phyloP scores from a whole-genome alignment of 2,113 vertebrate genomes.

The Cebus imitator region DNA sequence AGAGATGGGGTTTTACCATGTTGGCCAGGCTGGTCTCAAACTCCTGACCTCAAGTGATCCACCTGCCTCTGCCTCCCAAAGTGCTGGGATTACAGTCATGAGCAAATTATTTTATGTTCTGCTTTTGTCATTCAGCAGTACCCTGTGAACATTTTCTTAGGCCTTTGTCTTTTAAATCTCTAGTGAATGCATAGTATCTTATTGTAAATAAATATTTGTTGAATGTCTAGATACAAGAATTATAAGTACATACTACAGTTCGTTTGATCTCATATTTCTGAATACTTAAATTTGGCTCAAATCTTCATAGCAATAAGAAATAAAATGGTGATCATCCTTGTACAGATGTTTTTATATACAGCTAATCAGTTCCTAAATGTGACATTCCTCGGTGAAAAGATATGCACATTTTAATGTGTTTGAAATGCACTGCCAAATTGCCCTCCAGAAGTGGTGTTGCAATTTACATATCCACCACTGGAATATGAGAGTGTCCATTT shows the following conservation, averaged over 20 bases:
- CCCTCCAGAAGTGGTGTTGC: constrained; percentile 52
- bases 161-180: not conserved
- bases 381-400: constrained; percentile 52
- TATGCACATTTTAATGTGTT: constrained; percentile 67
- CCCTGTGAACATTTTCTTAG: not conserved
- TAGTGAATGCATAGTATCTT: not conserved
- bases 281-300: not conserved
- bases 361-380: constrained; percentile 48
- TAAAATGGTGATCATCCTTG: not conserved
- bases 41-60: too few species aligned
- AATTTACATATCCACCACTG: not conserved
- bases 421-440: constrained; percentile 55
- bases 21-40: too few species aligned
- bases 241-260: not conserved
- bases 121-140: not conserved
- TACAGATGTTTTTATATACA: constrained; percentile 18
- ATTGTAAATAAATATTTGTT: not conserved
- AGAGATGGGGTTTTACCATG: too few species aligned
- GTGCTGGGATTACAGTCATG: too few species aligned
- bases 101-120: not conserved
- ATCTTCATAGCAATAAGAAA: not conserved
- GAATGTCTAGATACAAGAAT: not conserved
- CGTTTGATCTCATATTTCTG: not conserved
- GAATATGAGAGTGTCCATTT: constrained; percentile 5
- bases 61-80: too few species aligned